Evolutionary conservation across 2,797 vertebrate genomes (phyloP), one percentile per base, ranked within the genome.

Genomic region (Danio kyathit): DNA sequence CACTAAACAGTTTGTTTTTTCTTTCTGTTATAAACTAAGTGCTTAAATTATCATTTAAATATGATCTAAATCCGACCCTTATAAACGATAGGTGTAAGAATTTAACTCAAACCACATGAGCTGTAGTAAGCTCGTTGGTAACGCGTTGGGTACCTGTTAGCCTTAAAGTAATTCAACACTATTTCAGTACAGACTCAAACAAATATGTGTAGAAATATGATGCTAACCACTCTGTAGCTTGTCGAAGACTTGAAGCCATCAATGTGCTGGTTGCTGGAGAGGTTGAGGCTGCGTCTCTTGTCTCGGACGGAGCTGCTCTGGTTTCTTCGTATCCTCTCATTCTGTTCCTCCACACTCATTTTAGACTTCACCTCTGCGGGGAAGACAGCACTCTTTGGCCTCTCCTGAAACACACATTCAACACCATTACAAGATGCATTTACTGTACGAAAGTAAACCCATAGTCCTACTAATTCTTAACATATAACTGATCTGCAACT

Each of bases 321-420:
- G 91, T 97, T 96, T 2, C 97, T 92, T 43, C 95, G 95, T 90
- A 99, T 96, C 72, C 97, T 95, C 85, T 97, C 96, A 0, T 96
- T 95, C 90, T 98, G 97, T 90, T 98, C 97, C 89, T 99, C 95
- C 57, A 97, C 92, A 0, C 95, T 99, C 97, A 98, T 99, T 91
- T 98, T 98, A 21, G 93, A 95, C 90, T 97, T 98, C 2, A 93
- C 86, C 72, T 99, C 97, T 0, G 91, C 86, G 0, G 96, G 85
- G 19, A 97, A 97, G 85, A 95, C 93, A 0, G 97, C 96, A 0
- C 96, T 97, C 88, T 97, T 98, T 4, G 96, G 96, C 19, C 96
- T 94, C 64, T 97, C 97, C 95, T 99, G 89, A 19, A n/a, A 40
- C 57, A 48, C 60, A 17, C 6, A 49, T 73, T 1, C 14, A 52